Percentiles rank a stretch among this genome's conserved stretches.
phyloP scores from a whole-genome alignment of 2,797 vertebrate species.

The Neosilurus mollespiculum region DNA sequence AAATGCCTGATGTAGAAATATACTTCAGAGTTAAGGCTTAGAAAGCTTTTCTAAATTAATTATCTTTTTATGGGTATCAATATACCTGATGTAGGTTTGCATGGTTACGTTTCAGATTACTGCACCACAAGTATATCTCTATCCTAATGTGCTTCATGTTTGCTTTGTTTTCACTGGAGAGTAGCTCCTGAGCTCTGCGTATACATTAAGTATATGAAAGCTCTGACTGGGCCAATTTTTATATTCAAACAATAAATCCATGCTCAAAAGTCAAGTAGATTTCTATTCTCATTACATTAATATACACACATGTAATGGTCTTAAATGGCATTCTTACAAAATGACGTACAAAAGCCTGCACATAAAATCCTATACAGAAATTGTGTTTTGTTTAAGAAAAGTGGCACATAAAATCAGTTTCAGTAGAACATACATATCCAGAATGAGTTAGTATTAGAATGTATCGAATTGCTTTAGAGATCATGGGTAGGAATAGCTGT shows the following conservation, averaged over 20 bases:
- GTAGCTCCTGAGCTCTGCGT: neutral
- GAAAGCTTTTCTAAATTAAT: neutral
- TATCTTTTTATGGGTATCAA: neutral
- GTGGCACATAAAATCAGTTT: neutral
- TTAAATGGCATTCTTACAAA: neutral
- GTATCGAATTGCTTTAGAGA: neutral
- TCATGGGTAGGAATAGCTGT: neutral
- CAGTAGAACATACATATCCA: neutral
- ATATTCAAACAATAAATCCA: neutral
- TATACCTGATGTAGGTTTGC: neutral
- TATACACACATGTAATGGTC: neutral
- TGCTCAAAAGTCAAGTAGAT: neutral
- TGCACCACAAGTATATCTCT: neutral
- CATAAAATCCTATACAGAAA: neutral
- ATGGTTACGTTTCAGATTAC: neutral
- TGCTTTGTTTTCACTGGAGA: neutral
- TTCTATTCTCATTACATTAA: neutral
- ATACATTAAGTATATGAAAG: too few relatives aligned
- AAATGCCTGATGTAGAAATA: constrained; percentile 8
- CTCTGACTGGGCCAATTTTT: neutral
- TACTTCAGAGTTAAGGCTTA: neutral
- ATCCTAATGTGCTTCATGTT: neutral
- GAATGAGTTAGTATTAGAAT: neutral
- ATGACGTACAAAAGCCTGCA: neutral
- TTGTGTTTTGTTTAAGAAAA: neutral